Evolutionary conservation across 2,113 vertebrate species (phyloP).

Genomic region (Tauraco erythrolophus): DNA sequence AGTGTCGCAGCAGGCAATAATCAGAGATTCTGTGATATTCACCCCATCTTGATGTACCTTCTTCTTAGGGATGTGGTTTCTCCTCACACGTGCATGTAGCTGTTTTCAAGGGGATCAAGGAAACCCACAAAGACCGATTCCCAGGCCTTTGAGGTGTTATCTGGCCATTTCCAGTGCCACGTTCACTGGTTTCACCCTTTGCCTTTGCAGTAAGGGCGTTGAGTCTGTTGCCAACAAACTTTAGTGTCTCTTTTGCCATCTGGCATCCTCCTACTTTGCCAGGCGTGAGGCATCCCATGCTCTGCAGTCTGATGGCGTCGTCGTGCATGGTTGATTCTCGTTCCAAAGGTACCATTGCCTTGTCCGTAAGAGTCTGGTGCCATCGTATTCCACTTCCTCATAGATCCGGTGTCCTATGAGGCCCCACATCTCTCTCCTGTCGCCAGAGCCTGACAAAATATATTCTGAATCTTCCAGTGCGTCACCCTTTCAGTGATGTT

Average conservation of each 20-base stretch:
- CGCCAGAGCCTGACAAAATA: background rate
- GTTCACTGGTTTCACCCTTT: background rate
- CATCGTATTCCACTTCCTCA: fast-evolving
- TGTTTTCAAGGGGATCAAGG: background rate
- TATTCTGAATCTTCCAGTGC: background rate
- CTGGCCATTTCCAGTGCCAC: fast-evolving
- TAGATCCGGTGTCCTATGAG: background rate
- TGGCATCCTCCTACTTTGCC: background rate
- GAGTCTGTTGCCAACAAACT: background rate
- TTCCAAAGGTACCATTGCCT: background rate
- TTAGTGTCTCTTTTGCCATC: background rate
- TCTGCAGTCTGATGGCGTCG: background rate
- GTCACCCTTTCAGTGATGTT: background rate
- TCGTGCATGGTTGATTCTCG: fast-evolving
- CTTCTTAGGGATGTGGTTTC: background rate
- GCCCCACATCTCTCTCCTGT: background rate
- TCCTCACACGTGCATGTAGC: fast-evolving
- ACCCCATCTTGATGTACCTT: background rate
- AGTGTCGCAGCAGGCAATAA: background rate
- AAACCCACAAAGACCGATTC: background rate
- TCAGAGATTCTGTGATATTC: background rate
- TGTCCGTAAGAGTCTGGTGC: background rate
- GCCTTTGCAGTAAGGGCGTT: background rate
- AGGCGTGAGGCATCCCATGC: background rate
- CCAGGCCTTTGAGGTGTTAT: background rate